phyloP scores from a whole-genome alignment of 64 coral and sea anemone species.

The Dendronephthya gigantea region DNA sequence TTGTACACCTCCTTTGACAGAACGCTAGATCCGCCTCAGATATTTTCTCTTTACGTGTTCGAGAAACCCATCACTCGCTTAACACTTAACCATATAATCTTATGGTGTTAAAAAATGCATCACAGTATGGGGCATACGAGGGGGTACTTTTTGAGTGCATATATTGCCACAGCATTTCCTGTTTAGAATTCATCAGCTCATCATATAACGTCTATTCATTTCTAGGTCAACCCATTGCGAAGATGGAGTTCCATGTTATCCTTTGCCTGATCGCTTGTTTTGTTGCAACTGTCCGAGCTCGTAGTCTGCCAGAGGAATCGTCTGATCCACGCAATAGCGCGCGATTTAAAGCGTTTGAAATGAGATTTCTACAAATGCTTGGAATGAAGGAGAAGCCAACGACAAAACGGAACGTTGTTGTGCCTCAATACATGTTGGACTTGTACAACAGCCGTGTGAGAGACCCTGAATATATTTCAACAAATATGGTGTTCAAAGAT shows the following conservation, averaged over 20 bases:
- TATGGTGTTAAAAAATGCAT: not conserved
- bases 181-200: not conserved
- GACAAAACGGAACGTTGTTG: slow-evolving; percentile 18
- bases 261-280: not conserved
- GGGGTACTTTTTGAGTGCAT: not conserved
- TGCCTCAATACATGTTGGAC: slow-evolving; percentile 68
- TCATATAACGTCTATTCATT: slow-evolving; percentile 7
- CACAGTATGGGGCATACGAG: not conserved
- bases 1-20: not conserved
- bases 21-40: not conserved
- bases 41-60: not conserved
- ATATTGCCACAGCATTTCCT: not conserved
- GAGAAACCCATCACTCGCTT: not conserved
- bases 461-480: slow-evolving; percentile 77
- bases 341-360: not conserved
- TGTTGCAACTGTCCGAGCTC: not conserved
- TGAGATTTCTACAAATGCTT: not conserved
- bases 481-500: slow-evolving; percentile 62
- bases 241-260: not conserved
- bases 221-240: not conserved
- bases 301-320: not conserved
- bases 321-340: not conserved
- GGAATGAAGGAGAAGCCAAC: slow-evolving; percentile 19
- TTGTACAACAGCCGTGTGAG: slow-evolving; percentile 64
- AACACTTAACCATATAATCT: not conserved